These are phyloP conservation scores for Lagopus muta DNA, from an alignment of 2,113 vertebrate species.

Conservation along the genomic window DNA sequence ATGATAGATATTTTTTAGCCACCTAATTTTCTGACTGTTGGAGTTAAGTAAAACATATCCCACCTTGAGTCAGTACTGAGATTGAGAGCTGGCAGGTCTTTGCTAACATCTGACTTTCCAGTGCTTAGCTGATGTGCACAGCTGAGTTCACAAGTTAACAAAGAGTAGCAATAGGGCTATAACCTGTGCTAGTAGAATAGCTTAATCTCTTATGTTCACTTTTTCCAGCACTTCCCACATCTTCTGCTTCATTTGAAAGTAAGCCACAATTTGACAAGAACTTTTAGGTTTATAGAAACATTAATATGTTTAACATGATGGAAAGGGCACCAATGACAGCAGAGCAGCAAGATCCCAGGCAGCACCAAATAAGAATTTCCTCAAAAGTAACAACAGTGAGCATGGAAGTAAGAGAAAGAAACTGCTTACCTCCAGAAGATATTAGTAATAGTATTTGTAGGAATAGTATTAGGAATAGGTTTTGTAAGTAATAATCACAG, in stretches of 20 bases:
- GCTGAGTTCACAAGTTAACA: not conserved
- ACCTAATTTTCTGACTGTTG: constrained; percentile 23
- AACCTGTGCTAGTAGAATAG: not conserved
- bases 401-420: no score
- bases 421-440: no score
- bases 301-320: not conserved
- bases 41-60: constrained; percentile 31
- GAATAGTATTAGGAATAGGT: no score
- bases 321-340: no score
- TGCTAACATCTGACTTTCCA: constrained; percentile 16
- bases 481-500: not conserved
- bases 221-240: not conserved
- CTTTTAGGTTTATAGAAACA: not conserved
- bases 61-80: not conserved
- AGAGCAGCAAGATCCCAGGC: no score
- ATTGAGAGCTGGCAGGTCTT: not conserved
- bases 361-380: no score
- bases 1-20: constrained; percentile 3
- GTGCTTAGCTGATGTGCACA: not conserved
- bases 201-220: not conserved
- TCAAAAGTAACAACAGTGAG: no score
- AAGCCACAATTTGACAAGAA: not conserved
- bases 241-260: not conserved
- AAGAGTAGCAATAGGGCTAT: not conserved
- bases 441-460: no score